phyloP scores from a whole-genome alignment of 2,113 vertebrate genomes.

The Onychostruthus taczanowskii region DNA sequence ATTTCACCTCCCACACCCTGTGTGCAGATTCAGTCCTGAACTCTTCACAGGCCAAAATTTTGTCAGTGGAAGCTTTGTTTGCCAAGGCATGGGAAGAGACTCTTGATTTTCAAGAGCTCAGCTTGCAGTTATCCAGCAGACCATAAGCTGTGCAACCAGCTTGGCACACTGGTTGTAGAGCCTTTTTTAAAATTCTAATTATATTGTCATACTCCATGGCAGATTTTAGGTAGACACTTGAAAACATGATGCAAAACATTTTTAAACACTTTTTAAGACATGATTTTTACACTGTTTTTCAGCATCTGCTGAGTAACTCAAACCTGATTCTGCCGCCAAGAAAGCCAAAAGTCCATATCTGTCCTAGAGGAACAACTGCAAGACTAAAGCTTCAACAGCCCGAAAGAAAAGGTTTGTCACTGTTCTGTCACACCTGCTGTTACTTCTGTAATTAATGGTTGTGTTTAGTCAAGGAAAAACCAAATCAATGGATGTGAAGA shows the following conservation, averaged over 20 bases:
- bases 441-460: neutral
- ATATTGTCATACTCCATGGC: neutral
- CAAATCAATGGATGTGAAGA: neutral
- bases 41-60: neutral
- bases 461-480: neutral
- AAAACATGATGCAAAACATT: neutral
- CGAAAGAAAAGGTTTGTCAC: constrained; percentile 25
- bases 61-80: neutral
- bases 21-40: neutral
- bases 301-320: neutral
- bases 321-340: neutral
- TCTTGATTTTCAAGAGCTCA: neutral
- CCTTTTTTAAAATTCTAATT: neutral
- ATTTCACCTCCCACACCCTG: neutral
- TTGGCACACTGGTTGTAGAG: neutral
- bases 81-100: neutral
- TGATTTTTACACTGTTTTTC: neutral
- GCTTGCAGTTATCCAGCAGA: neutral
- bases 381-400: constrained; percentile 8
- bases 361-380: neutral
- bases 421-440: constrained; percentile 33
- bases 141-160: neutral
- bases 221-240: neutral
- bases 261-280: neutral
- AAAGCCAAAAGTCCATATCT: constrained; percentile 1